Evolutionary conservation across 2,888 invertebrate species (phyloP), one percentile per base, ranked within the genome.

Genomic region (Notodonta dromedarius): DNA sequence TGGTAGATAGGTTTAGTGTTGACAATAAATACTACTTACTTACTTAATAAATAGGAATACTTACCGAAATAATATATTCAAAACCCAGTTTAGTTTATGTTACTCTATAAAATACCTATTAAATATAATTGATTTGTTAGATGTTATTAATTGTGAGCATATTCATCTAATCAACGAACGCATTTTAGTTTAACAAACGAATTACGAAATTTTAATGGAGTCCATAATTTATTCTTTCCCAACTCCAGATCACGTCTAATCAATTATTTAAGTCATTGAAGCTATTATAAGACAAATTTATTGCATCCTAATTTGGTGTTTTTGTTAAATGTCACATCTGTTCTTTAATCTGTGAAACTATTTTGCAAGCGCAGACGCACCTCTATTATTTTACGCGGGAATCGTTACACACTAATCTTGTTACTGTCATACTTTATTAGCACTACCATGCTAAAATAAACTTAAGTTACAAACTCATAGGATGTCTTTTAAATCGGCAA

Each of bases 371-470:
- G 16, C 50, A 14, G 14, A 50, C 50, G 40, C 55, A 40, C 40
- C 55, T 14, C 13, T 16, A 55, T 55, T 55, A 55, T 54, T 54
- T 51, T 54, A 40, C 40, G 39, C 39, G 40, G 9, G 14, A 39
- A 55, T 35, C 53, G 12, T 53, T 53, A n/a, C 16, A 55, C n/a
- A 40, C 55, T 55, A 55, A 55, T 55, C 55, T 40, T 40, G 14
- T 55, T 55, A 55, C 40, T 40, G 55, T 55, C 55, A 52, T 13
- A 52, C 16, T 35, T 13, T 40, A 40, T 35, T 16, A 14, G 8
- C n/a, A 7, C 40, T 55, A 35, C n/a, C 1, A 40, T 14, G 7
- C 54, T 39, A 39, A 54, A 54, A 7, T 55, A 16, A 40, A 39
- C 55, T 14, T 14, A 39, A 39, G 32, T 3, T 0, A 13, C 32